These are phyloP conservation scores for Apodemus speciosus DNA, from an alignment of 2,113 vertebrate genomes.

Conservation along the genomic window DNA sequence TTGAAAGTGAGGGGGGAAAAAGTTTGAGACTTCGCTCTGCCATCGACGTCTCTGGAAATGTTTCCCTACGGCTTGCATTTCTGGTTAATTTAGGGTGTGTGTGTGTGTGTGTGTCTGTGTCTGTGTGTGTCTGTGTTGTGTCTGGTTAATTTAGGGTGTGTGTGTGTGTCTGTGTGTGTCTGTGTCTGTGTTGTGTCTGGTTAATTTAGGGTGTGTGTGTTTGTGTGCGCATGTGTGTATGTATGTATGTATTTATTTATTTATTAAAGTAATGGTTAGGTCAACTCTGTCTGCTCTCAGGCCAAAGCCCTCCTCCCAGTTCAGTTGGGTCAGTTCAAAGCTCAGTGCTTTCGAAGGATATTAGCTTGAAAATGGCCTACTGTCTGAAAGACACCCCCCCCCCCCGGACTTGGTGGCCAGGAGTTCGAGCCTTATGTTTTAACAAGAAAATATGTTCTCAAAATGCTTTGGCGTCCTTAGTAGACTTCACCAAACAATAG, in stretches of 20 bases:
- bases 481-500: neutral
- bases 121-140: too few relatives aligned
- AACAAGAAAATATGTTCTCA: neutral
- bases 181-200: too few relatives aligned
- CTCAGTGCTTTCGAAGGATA: neutral
- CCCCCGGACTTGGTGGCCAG: neutral
- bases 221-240: too few relatives aligned
- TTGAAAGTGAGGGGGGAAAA: neutral
- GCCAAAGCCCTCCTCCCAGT: neutral
- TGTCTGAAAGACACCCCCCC: neutral
- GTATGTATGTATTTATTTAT: too few relatives aligned
- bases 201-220: too few relatives aligned
- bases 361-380: constrained; percentile 13
- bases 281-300: neutral
- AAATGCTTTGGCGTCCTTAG: neutral
- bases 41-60: constrained; percentile 40
- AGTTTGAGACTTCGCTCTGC: constrained; percentile 34
- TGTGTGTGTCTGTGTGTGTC: too few relatives aligned
- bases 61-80: neutral
- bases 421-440: constrained; percentile 10
- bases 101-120: too few relatives aligned
- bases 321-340: constrained; percentile 29
- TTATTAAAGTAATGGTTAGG: neutral
- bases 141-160: too few relatives aligned
- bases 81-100: neutral